Percentiles rank a stretch among this genome's conserved stretches.
phyloP scores from a whole-genome alignment of 2,888 invertebrate genomes.

The Stegana nigrithorax region DNA sequence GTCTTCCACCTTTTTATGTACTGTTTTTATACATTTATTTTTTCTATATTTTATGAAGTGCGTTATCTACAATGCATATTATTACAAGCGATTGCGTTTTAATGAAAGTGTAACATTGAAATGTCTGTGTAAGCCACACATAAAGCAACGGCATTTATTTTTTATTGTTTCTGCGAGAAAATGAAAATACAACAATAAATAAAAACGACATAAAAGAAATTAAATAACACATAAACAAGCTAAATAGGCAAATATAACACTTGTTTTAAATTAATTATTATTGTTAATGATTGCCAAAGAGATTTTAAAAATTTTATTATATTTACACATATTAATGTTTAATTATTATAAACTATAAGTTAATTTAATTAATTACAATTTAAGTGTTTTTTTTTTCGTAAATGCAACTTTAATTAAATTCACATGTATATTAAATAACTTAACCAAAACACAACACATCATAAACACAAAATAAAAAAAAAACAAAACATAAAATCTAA shows the following conservation, averaged over 20 bases:
- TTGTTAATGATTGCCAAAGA: conserved; percentile 2
- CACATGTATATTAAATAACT: not conserved
- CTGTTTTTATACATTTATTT: too few species aligned
- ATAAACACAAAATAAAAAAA: not conserved
- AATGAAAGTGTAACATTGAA: too few species aligned
- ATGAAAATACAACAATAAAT: not conserved
- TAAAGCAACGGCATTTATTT: too few species aligned
- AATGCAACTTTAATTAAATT: too few species aligned
- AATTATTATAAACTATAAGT: conserved; percentile 3
- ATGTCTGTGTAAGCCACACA: too few species aligned
- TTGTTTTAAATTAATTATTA: not conserved
- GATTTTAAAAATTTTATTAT: conserved; percentile 1
- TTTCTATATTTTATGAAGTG: too few species aligned
- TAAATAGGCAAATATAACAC: conserved; percentile 9
- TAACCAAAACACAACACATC: not conserved
- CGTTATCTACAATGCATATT: too few species aligned
- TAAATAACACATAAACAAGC: too few species aligned
- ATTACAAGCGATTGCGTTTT: too few species aligned
- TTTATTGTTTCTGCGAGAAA: too few species aligned
- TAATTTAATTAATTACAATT: conserved; percentile 11
- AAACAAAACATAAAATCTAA: not conserved
- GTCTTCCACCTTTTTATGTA: too few species aligned
- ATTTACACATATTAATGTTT: conserved; percentile 11
- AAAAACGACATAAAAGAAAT: conserved; percentile 10
- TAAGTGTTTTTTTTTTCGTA: conserved; percentile 5